Conservation (phyloP, 2,797 vertebrate species). For the Kryptolebias ocellatus region DNA sequence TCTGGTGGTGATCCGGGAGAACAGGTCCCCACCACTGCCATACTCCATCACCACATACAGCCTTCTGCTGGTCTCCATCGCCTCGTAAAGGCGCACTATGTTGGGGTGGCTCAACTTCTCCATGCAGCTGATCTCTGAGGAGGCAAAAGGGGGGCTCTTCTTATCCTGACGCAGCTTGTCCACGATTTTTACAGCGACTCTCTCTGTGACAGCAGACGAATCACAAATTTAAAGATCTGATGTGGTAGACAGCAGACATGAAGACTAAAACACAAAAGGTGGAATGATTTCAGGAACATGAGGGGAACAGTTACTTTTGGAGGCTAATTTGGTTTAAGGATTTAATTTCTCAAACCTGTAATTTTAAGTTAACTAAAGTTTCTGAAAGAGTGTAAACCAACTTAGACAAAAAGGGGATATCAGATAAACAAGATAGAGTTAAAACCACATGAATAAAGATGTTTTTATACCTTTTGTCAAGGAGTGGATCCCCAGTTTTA, state of each 20-base stretch:
- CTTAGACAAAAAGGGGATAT: background rate
- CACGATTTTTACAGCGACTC: constrained; percentile 84
- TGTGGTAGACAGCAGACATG: constrained; percentile 8
- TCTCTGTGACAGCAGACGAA: constrained; percentile 65
- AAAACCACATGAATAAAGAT: background rate
- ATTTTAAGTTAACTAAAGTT: too few relatives aligned
- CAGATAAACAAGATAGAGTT: background rate
- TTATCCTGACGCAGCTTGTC: constrained; percentile 76
- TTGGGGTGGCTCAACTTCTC: constrained; percentile 84
- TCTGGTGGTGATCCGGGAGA: constrained; percentile 77
- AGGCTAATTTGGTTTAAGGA: constrained; percentile 22
- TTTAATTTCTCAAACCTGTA: background rate
- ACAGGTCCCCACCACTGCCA: constrained; percentile 83
- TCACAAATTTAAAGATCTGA: constrained; percentile 18
- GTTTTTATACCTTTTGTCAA: constrained; percentile 80
- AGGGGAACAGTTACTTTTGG: constrained; percentile 6
- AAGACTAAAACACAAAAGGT: background rate
- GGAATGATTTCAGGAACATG: too few relatives aligned
- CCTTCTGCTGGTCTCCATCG: constrained; percentile 79
- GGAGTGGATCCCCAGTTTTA: constrained; percentile 80
- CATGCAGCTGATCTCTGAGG: constrained; percentile 83
- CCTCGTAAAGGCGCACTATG: constrained; percentile 84
- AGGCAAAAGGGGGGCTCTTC: constrained; percentile 57
- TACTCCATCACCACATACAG: constrained; percentile 85
- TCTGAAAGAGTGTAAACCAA: too few relatives aligned